These are phyloP conservation scores for Phymatocera aterrima DNA, from an alignment of 2,888 invertebrate species.

Conservation along the genomic window DNA sequence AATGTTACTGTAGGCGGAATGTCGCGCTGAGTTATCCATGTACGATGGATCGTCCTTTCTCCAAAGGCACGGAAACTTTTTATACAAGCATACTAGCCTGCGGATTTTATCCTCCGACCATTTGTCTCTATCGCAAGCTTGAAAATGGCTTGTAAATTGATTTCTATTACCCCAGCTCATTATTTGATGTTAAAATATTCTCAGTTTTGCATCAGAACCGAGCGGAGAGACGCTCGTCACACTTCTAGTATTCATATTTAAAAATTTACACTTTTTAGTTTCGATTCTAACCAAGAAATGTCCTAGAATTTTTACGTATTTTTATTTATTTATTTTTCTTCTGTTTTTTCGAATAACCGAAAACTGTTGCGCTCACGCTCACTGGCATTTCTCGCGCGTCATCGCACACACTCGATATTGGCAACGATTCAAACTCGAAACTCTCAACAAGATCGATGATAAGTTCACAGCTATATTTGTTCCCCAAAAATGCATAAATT, in stretches of 20 bases:
- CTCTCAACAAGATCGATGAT: neutral
- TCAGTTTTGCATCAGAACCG: neutral
- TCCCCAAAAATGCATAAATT: neutral
- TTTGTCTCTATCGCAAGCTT: constrained; percentile 13
- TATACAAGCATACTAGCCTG: constrained; percentile 57
- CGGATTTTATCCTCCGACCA: constrained; percentile 57
- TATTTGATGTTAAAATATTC: neutral
- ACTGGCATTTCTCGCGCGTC: neutral
- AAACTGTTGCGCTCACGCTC: neutral
- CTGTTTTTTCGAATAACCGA: neutral
- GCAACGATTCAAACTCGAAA: neutral
- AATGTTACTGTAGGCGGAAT: constrained; percentile 59
- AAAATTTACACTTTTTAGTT: neutral
- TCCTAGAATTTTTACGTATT: no score
- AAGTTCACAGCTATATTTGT: neutral
- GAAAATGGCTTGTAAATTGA: neutral
- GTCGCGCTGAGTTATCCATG: constrained; percentile 55
- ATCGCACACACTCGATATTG: neutral
- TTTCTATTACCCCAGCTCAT: constrained; percentile 18
- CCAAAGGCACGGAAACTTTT: constrained; percentile 60
- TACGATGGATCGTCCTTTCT: constrained; percentile 56
- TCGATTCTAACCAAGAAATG: constrained; percentile 7
- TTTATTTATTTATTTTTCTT: no score
- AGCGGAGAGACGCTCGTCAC: neutral
- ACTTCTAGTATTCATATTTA: neutral